These are phyloP conservation scores for Alosa alosa DNA, from an alignment of 2,113 vertebrate genomes.

Conservation along the genomic window DNA sequence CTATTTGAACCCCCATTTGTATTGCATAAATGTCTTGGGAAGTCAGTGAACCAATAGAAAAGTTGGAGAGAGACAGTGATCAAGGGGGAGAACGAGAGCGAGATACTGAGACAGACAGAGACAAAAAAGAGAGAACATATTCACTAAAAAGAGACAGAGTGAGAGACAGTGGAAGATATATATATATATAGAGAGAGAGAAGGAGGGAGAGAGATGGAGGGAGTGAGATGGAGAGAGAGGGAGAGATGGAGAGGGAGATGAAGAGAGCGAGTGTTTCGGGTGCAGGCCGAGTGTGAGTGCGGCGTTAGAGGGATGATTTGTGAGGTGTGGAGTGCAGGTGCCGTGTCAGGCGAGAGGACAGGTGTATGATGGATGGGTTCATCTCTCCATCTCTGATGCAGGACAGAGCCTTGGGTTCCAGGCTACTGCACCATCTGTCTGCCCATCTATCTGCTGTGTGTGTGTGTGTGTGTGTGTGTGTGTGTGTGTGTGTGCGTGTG, in stretches of 20 bases:
- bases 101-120: neutral
- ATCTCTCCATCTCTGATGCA: constrained; percentile 38
- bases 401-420: constrained; percentile 20
- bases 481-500: constrained; percentile 23
- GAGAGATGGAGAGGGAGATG: constrained; percentile 37
- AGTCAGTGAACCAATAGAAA: neutral
- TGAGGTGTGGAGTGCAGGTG: constrained; percentile 47
- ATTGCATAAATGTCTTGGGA: neutral
- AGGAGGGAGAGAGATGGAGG: constrained; percentile 17
- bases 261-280: neutral
- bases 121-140: constrained; percentile 11
- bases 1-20: constrained; percentile 3
- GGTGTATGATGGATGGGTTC: constrained; percentile 51
- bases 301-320: constrained; percentile 55
- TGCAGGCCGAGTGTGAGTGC: constrained; percentile 31
- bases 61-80: neutral
- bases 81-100: neutral
- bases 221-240: constrained; percentile 44
- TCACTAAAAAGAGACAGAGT: neutral
- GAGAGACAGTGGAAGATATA: constrained; percentile 27
- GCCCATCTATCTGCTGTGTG: neutral
- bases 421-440: constrained; percentile 31
- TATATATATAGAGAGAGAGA: constrained; percentile 23
- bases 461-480: neutral
- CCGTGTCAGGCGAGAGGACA: constrained; percentile 46